Evolutionary conservation across 2,113 vertebrate species (phyloP).

Genomic region (Leptobrachium ailaonicum): DNA sequence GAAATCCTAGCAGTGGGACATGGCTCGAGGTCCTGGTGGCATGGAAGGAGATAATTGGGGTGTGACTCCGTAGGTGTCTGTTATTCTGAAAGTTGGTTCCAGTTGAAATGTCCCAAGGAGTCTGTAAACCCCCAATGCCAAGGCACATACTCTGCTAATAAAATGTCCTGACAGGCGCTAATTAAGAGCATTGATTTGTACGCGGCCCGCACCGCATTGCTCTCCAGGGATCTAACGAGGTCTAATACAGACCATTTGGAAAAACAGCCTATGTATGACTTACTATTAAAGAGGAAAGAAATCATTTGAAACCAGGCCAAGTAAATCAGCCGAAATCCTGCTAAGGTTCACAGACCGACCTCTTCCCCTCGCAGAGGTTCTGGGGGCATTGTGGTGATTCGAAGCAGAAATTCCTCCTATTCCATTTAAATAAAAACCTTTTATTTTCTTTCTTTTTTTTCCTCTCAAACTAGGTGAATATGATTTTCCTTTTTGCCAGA

Average conservation of each 20-base stretch:
- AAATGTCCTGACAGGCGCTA: constrained; percentile 36
- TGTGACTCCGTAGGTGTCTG: constrained; percentile 16
- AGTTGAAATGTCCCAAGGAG: constrained; percentile 11
- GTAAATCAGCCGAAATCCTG: constrained; percentile 33
- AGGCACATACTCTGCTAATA: background rate
- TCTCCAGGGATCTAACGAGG: constrained; percentile 23
- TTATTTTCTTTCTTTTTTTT: constrained; percentile 5
- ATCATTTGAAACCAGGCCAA: constrained; percentile 41
- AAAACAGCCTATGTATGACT: constrained; percentile 45
- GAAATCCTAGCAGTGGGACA: background rate
- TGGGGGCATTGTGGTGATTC: constrained; percentile 27
- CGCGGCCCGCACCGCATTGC: constrained; percentile 28
- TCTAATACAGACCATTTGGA: constrained; percentile 45
- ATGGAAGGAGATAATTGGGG: constrained; percentile 23
- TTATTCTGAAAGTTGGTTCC: constrained; percentile 13
- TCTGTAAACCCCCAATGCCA: background rate
- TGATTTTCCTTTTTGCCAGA: constrained; percentile 30
- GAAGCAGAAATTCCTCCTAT: constrained; percentile 19
- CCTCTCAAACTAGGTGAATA: constrained; percentile 23
- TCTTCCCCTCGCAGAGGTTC: constrained; percentile 14
- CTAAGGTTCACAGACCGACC: constrained; percentile 28
- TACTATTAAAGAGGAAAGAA: constrained; percentile 44
- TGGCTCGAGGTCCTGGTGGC: background rate
- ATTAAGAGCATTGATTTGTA: constrained; percentile 43
- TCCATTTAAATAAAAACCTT: constrained; percentile 27